Evolutionary conservation across 2,113 vertebrate species (phyloP), one percentile per base, ranked within the genome.

Genomic region (Rallus limicola): DNA sequence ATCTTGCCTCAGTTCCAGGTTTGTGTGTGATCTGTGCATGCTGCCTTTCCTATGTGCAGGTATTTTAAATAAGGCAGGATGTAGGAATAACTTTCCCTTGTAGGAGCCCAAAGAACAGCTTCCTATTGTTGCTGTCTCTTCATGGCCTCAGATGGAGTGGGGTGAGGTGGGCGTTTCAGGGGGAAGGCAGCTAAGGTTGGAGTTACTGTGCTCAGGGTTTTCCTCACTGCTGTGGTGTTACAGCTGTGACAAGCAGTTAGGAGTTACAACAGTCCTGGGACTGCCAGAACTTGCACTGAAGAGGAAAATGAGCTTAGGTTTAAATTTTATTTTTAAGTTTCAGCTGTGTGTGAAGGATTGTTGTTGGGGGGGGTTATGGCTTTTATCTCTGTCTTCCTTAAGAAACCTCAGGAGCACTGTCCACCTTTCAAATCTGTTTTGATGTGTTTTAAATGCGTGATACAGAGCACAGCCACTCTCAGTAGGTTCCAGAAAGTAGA

Each of bases 361-460:
- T 46, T 46, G 44, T 19, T 46, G 42, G 44, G 44, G 44, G 56
- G 15, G 26, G 52, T 26, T 53, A 69, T 91, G 53, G 31, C 53
- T 81, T 95, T 80, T 62, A 64, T 86, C 50, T 96, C 44, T 24
- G 2, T 95, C 93, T 96, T 82, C 58, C 70, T 92, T 77, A 82
- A 77, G 70, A 91, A 91, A 76, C 28, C 42, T 85, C 83, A 42
- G 36, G 58, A 96, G 70, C 55, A 59, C 77, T 59, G n/a, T 52
- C 56, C 62, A 70, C 69, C 53, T 36, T 93, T 96, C 74, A 69
- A 9, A 85, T 91, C 74, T 93, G 44, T 95, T 86, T 79, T n/a
- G 42, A 46, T 68, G 33, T 76, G 52, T 81, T 94, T 87, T 85
- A 89, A 82, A 90, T 87, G 36, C 48, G 4, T 62, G 72, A 24